phyloP scores from a whole-genome alignment of 1,140 invertebrate species.

The Acyrthosiphon pisum region DNA sequence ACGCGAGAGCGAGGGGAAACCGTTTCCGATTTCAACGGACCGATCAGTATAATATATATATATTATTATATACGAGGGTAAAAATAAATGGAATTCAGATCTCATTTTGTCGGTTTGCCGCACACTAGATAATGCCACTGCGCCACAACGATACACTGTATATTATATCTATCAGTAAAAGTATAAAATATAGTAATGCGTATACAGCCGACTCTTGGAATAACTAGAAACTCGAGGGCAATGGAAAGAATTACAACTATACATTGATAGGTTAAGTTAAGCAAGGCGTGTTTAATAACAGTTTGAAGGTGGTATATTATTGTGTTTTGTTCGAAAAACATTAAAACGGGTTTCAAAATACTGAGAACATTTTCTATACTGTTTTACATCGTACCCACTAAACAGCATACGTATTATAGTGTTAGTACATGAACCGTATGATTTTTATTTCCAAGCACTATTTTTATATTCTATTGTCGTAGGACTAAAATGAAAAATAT shows the following conservation, averaged over 20 bases:
- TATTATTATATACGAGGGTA: not conserved
- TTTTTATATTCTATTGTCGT: not conserved
- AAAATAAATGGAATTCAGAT: conserved; percentile 10
- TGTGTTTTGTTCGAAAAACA: not conserved
- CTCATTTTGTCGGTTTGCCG: not conserved
- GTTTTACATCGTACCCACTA: not conserved
- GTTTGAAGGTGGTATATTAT: not conserved
- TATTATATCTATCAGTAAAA: not conserved
- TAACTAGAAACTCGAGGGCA: not conserved
- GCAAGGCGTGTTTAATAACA: not conserved
- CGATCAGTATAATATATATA: not conserved
- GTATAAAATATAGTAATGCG: not conserved
- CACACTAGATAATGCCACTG: not conserved
- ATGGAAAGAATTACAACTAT: not conserved
- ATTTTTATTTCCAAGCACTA: not conserved
- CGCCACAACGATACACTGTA: not conserved
- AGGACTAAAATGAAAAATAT: not conserved
- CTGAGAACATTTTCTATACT: not conserved
- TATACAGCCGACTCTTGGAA: not conserved
- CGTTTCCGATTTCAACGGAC: not conserved
- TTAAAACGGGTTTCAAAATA: not conserved
- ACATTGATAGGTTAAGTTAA: not conserved
- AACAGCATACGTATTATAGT: not conserved
- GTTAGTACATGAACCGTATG: too few species aligned
- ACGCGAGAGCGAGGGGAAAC: not conserved